These are phyloP conservation scores for Gryllus longicercus DNA, from an alignment of 2,888 invertebrate genomes.

Conservation along the genomic window DNA sequence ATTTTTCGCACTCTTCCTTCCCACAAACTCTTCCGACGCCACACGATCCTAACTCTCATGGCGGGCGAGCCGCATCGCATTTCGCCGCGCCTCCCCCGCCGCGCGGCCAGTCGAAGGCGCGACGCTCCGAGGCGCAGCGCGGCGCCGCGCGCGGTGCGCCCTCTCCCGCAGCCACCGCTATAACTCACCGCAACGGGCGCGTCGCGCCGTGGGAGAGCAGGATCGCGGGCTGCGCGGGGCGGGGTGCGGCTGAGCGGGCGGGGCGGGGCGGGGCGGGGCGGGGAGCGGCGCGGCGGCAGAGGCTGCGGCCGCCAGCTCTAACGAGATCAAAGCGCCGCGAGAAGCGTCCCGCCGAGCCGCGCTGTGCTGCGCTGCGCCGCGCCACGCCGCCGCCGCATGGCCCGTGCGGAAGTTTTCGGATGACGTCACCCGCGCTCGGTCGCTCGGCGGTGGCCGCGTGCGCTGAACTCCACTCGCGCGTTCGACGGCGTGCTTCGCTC, in stretches of 20 bases:
- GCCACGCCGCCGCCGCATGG: not conserved
- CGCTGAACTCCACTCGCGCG: too few species aligned
- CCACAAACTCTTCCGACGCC: too few species aligned
- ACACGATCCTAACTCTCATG: too few species aligned
- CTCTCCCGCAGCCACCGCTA: not conserved
- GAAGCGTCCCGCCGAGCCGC: not conserved
- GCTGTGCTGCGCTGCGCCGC: not conserved
- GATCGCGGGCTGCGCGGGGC: not conserved
- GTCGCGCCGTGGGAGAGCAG: not conserved
- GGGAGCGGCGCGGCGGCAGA: not conserved
- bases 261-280: not conserved
- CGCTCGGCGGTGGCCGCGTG: too few species aligned
- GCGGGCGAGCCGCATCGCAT: too few species aligned
- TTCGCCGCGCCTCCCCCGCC: too few species aligned
- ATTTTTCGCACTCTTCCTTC: too few species aligned
- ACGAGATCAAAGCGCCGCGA: slow-evolving; percentile 5
- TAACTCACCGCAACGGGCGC: not conserved
- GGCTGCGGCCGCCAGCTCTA: not conserved
- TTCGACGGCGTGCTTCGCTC: too few species aligned
- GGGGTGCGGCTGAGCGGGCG: not conserved
- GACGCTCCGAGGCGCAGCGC: not conserved
- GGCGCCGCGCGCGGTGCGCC: not conserved
- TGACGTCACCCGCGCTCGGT: not conserved
- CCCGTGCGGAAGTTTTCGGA: not conserved
- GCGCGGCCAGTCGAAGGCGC: not conserved